Percentiles rank a stretch among this genome's conserved stretches.
Conservation (phyloP, 2,888 invertebrate genomes). For the Eupithecia tripunctaria region DNA sequence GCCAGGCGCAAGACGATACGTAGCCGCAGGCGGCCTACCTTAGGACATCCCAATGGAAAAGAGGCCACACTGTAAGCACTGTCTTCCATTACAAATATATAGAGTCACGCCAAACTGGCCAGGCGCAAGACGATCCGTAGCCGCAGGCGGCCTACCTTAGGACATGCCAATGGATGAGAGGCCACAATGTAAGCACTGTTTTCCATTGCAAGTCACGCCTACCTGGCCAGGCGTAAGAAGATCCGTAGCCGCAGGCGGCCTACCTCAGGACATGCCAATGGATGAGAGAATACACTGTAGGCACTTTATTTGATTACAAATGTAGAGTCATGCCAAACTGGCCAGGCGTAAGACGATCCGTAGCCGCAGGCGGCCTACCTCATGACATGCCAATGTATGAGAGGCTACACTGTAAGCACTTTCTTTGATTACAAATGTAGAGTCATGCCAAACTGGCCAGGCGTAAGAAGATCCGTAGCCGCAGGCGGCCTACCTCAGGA, state of each 20-base stretch:
- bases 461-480: constrained; percentile 63
- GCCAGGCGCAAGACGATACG: constrained; percentile 60
- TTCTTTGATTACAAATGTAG: not conserved
- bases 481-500: constrained; percentile 79
- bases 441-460: constrained; percentile 51
- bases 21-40: constrained; percentile 74
- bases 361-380: constrained; percentile 80
- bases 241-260: constrained; percentile 67
- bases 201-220: constrained; percentile 17
- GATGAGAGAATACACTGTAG: constrained; percentile 91
- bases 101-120: constrained; percentile 51
- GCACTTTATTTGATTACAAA: too few relatives aligned
- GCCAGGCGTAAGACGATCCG: constrained; percentile 61
- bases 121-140: constrained; percentile 61
- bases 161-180: constrained; percentile 86
- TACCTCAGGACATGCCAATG: constrained; percentile 84
- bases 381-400: constrained; percentile 85
- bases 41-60: constrained; percentile 85
- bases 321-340: too few relatives aligned
- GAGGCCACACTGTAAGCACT: constrained; percentile 91
- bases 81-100: not conserved
- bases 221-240: constrained; percentile 53
- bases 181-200: constrained; percentile 91
- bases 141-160: constrained; percentile 78
- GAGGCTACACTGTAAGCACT: constrained; percentile 90